Evolutionary conservation across 2,113 vertebrate species (phyloP).

Genomic region (Bambusicola thoracicus): DNA sequence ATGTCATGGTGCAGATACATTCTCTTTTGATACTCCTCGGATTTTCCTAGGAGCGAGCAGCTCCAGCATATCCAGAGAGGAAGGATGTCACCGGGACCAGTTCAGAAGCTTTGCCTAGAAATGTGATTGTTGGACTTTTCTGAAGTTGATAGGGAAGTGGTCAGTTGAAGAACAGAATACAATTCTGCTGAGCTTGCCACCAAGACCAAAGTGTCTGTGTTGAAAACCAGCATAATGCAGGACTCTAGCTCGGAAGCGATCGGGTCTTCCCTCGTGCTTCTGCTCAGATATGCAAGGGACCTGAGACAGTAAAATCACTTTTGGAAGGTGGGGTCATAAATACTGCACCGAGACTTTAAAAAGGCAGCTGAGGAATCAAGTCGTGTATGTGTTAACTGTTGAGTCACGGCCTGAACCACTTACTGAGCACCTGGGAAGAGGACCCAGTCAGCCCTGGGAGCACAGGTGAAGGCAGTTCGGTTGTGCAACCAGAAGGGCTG

Average conservation of each 20-base stretch:
- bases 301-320: background rate
- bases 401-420: too few relatives aligned
- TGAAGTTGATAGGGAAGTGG: background rate
- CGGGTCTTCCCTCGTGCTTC: rapidly evolving
- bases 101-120: background rate
- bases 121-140: background rate
- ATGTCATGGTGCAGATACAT: rapidly evolving
- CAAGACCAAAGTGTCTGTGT: background rate
- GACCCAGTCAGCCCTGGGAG: too few relatives aligned
- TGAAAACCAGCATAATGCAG: background rate
- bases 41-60: background rate
- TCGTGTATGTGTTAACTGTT: background rate
- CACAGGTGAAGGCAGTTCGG: too few relatives aligned
- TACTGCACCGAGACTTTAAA: background rate
- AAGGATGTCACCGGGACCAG: background rate
- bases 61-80: background rate
- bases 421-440: too few relatives aligned
- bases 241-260: background rate
- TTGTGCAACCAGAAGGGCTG: too few relatives aligned
- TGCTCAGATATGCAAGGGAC: background rate
- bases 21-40: background rate
- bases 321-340: background rate
- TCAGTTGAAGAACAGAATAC: background rate
- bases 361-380: background rate
- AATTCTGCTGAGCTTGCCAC: rapidly evolving